Percentiles rank a stretch among this genome's conserved stretches.
phyloP scores from a whole-genome alignment of 1,140 invertebrate species.

The Thaumetopoea pityocampa region DNA sequence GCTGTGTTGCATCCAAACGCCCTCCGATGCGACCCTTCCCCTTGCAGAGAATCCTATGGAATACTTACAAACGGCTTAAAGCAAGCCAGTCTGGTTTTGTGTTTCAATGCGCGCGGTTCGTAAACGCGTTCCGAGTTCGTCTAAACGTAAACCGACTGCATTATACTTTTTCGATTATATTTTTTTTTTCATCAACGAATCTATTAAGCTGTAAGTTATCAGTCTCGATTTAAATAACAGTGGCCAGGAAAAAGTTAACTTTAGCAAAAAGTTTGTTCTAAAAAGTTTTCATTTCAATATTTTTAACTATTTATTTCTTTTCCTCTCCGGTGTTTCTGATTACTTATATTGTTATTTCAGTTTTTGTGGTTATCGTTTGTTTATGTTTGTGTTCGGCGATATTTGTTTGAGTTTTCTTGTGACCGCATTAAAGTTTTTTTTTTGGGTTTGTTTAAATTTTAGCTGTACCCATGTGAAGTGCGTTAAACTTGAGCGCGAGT shows the following conservation, averaged over 20 bases:
- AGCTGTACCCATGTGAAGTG: slow-evolving; percentile 48
- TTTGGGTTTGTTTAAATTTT: slow-evolving; percentile 39
- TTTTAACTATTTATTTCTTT: slow-evolving; percentile 32
- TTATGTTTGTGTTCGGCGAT: slow-evolving; percentile 37
- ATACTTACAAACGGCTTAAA: slow-evolving; percentile 70
- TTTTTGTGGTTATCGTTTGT: slow-evolving; percentile 15
- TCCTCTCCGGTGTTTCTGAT: slow-evolving; percentile 35
- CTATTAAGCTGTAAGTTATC: slow-evolving; percentile 33
- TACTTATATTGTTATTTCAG: slow-evolving; percentile 39
- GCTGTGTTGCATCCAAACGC: slow-evolving; percentile 63
- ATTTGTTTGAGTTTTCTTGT: slow-evolving; percentile 40
- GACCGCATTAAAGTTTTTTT: slow-evolving; percentile 35
- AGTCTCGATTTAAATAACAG: slow-evolving; percentile 32
- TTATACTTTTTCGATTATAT: slow-evolving; percentile 53
- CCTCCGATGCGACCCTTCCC: slow-evolving; percentile 70
- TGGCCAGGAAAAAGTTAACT: slow-evolving; percentile 29
- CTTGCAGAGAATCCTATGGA: slow-evolving; percentile 70
- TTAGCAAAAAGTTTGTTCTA: slow-evolving; percentile 49
- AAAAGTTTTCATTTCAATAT: slow-evolving; percentile 48
- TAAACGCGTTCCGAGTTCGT: slow-evolving; percentile 39
- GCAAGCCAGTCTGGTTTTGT: slow-evolving; percentile 72
- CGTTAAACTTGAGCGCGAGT: slow-evolving; percentile 18
- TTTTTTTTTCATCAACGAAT: slow-evolving; percentile 32
- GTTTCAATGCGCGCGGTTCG: slow-evolving; percentile 59
- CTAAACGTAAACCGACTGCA: slow-evolving; percentile 34